These are phyloP conservation scores for Mustelus asterias DNA, from an alignment of 2,113 vertebrate genomes.

Conservation along the genomic window DNA sequence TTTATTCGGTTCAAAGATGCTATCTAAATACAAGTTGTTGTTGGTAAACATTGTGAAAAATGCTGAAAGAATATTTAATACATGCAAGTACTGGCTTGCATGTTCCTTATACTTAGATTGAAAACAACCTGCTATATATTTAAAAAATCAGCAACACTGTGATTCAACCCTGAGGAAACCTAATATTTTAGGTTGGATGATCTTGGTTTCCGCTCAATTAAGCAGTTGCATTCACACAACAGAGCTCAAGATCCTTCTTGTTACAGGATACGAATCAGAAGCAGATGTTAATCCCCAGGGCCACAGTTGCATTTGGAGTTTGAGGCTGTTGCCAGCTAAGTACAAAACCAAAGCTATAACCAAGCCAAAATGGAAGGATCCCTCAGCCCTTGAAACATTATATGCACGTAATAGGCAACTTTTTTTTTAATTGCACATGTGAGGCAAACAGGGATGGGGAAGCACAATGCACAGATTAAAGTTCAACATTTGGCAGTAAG, in stretches of 20 bases:
- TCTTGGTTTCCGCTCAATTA: not conserved
- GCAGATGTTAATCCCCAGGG: not conserved
- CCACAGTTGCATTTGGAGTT: not conserved
- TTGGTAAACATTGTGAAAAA: not conserved
- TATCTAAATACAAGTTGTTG: not conserved
- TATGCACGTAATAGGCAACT: not conserved
- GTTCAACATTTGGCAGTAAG: not conserved
- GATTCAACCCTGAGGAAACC: not conserved
- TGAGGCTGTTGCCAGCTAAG: not conserved
- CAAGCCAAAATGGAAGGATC: not conserved
- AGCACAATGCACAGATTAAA: not conserved
- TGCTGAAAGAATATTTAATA: not conserved
- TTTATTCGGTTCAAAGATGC: not conserved
- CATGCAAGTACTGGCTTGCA: not conserved
- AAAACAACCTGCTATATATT: not conserved
- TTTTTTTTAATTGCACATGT: not conserved
- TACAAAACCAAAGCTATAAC: not conserved
- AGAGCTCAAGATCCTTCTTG: not conserved
- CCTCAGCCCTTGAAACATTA: not conserved
- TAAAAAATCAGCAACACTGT: not conserved
- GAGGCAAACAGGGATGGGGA: not conserved
- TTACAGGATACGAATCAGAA: constrained; percentile 12
- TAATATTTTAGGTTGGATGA: constrained; percentile 10
- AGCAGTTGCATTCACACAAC: constrained; percentile 7
- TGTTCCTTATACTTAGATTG: not conserved